These are phyloP conservation scores for Avahi laniger DNA, from an alignment of 2,797 vertebrate genomes.

Conservation along the genomic window DNA sequence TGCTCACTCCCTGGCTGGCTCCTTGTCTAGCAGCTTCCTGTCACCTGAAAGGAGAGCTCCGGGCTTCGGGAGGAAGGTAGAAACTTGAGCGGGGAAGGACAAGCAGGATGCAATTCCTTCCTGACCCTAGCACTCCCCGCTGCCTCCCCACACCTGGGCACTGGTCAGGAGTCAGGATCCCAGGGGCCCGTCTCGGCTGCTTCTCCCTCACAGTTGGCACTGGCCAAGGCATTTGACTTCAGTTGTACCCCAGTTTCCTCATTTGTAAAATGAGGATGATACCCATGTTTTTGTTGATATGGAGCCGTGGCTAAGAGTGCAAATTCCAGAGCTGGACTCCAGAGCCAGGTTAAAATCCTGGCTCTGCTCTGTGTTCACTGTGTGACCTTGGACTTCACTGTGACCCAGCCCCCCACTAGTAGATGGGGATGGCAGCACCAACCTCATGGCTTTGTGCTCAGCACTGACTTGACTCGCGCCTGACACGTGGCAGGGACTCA, in stretches of 20 bases:
- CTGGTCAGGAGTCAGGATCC: background rate
- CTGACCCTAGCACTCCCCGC: background rate
- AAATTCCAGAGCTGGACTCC: background rate
- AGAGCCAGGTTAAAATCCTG: background rate
- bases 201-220: background rate
- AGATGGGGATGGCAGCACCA: background rate
- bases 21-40: constrained; percentile 62
- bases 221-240: background rate
- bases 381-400: background rate
- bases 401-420: background rate
- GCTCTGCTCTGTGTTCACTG: background rate
- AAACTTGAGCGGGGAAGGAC: constrained; percentile 34
- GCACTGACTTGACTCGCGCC: background rate
- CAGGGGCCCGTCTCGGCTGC: background rate
- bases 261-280: background rate
- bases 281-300: background rate
- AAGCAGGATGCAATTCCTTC: background rate
- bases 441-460: background rate
- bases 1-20: constrained; percentile 47
- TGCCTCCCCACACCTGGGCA: background rate
- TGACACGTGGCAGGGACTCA: background rate
- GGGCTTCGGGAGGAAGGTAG: constrained; percentile 29
- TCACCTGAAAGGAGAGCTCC: constrained; percentile 31
- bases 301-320: background rate
- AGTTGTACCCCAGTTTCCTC: background rate